phyloP scores from a whole-genome alignment of 1,140 invertebrate genomes.

The Cephus cinctus region DNA sequence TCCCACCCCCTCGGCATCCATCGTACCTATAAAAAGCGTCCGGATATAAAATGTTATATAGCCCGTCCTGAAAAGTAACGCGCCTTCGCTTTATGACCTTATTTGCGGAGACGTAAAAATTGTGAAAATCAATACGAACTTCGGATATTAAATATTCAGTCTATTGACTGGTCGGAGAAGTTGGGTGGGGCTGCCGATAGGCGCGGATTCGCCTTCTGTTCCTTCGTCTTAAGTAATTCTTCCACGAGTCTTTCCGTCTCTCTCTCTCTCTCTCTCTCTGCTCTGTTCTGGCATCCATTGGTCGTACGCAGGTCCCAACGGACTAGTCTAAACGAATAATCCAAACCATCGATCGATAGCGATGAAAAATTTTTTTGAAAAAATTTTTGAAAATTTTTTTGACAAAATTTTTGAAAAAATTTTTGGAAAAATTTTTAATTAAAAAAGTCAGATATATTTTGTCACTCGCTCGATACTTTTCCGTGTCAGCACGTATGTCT shows the following conservation, averaged over 20 bases:
- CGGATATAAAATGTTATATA: slow-evolving; percentile 53
- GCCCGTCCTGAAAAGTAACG: slow-evolving; percentile 47
- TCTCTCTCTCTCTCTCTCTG: slow-evolving; percentile 1
- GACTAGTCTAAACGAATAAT: no score
- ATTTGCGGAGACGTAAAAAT: slow-evolving; percentile 55
- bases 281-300: no score
- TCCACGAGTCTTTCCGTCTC: slow-evolving; percentile 11
- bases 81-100: slow-evolving; percentile 47
- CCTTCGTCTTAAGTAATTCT: slow-evolving; percentile 2
- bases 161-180: slow-evolving; percentile 42
- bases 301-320: no score
- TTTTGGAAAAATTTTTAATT: no score
- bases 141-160: slow-evolving; percentile 55
- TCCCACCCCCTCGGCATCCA: slow-evolving; percentile 32
- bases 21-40: slow-evolving; percentile 46
- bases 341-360: no score
- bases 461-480: no score
- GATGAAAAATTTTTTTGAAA: no score
- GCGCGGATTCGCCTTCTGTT: slow-evolving; percentile 7
- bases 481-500: no score
- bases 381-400: no score
- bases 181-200: slow-evolving; percentile 29
- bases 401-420: no score
- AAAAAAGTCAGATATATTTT: no score
- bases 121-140: slow-evolving; percentile 56